A percentile compares a stretch with the other conserved stretches of the same genome.
Conservation (phyloP, 2,888 invertebrate genomes). For the Miltochrista miniata region DNA sequence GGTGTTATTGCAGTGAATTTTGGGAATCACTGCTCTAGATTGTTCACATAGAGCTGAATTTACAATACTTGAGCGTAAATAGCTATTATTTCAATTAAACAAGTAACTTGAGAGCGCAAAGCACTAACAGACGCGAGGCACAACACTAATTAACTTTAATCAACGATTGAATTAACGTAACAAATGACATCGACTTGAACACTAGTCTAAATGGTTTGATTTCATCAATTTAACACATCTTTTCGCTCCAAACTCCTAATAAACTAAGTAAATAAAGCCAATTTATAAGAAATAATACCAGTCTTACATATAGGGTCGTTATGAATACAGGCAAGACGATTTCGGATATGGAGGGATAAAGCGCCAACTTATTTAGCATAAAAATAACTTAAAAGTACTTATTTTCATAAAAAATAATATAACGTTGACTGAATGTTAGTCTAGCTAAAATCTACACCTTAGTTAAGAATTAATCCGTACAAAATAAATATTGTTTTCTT, state of each 20-base stretch:
- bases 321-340: slow-evolving; percentile 35
- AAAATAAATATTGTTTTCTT: slow-evolving; percentile 2
- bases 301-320: slow-evolving; percentile 51
- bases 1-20: too few relatives aligned
- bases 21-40: too few relatives aligned
- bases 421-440: not conserved
- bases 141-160: slow-evolving; percentile 28
- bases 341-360: slow-evolving; percentile 6
- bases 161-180: slow-evolving; percentile 36
- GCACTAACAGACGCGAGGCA: slow-evolving; percentile 14
- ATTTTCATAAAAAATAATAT: not conserved
- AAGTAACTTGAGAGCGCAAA: slow-evolving; percentile 7
- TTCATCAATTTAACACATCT: slow-evolving; percentile 55
- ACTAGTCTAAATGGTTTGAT: slow-evolving; percentile 63
- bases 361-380: not conserved
- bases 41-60: too few relatives aligned
- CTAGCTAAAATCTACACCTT: not conserved
- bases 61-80: too few relatives aligned
- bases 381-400: not conserved
- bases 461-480: not conserved
- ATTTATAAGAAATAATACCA: slow-evolving; percentile 48
- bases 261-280: slow-evolving; percentile 53
- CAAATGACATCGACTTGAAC: slow-evolving; percentile 42
- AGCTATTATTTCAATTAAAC: not conserved
- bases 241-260: slow-evolving; percentile 30